Evolutionary conservation across 2,888 invertebrate genomes (phyloP), one percentile per base, ranked within the genome.

Genomic region (Cremastobaeus sp.): DNA sequence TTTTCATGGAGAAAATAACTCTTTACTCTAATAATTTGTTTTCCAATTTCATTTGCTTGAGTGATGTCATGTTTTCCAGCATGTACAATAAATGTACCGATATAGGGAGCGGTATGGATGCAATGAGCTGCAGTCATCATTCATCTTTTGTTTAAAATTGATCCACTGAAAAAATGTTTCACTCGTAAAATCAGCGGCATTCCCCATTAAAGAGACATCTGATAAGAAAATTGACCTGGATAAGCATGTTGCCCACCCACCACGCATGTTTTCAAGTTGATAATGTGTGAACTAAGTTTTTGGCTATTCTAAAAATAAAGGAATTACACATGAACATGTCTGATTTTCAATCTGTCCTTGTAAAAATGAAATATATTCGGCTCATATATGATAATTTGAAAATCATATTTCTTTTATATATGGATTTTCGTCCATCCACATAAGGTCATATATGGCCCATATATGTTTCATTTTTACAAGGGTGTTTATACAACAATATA

Each of bases 151-250:
- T 39, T 65, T 43, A 89, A 78, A 59, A 89, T 85, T 39, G 88
- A 83, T 3, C 88, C 89, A 1, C 88, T 89, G 52, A 89, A 89
- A 21, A 81, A 72, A 28, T 79, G 79, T 1, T 25, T 35, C 32
- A 55, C 77, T 21, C 47, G 52, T 14, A 62, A 4, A 70, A 78
- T 18, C 0, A 80, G 77, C 1, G 82, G 62, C n/a, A 79, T 41
- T n/a, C 84, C 85, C 57, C 80, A 79, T 79, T 86, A 88, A 59
- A 89, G 74, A 0, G 89, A 89, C 0, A 89, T 86, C 66, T 89
- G 89, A 77, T 88, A 89, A 0, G 89, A 89, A 25, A 89, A 89
- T 2, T 86, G 78, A 32, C 88, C 88, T 17, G 84, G 82, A 0
- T 21, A 52, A 0, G 89, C 89, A 1, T 88, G 62, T 30, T 69